These are phyloP conservation scores for Graphium colonna DNA, from an alignment of 2,888 invertebrate species.

Conservation along the genomic window DNA sequence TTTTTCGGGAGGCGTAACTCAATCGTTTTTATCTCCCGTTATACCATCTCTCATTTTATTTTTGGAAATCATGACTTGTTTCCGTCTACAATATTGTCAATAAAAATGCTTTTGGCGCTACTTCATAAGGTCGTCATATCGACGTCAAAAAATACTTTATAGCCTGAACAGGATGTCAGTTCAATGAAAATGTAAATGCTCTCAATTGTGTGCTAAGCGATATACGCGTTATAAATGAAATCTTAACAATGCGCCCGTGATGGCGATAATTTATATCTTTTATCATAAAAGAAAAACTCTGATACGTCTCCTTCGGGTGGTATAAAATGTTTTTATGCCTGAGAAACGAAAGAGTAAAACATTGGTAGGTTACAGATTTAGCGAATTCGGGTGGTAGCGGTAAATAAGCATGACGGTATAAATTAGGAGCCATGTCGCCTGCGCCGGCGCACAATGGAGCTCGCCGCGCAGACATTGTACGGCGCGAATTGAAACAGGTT, in stretches of 20 bases:
- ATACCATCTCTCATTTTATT: not conserved
- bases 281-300: constrained; percentile 9
- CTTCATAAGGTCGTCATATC: constrained; percentile 3
- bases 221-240: constrained; percentile 54
- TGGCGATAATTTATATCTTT: constrained; percentile 10
- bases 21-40: not conserved
- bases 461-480: constrained; percentile 55
- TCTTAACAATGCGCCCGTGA: constrained; percentile 53
- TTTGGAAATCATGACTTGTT: not conserved
- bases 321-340: constrained; percentile 57
- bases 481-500: constrained; percentile 78
- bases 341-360: constrained; percentile 52
- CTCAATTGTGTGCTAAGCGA: constrained; percentile 71
- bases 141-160: constrained; percentile 14
- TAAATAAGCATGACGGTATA: constrained; percentile 76
- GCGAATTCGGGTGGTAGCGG: constrained; percentile 53
- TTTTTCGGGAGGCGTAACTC: not conserved
- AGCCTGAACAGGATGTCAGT: constrained; percentile 30
- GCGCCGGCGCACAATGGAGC: constrained; percentile 56
- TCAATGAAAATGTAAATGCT: constrained; percentile 71
- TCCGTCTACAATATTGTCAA: not conserved
- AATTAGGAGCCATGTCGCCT: constrained; percentile 61
- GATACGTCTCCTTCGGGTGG: constrained; percentile 1
- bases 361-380: constrained; percentile 52
- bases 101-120: not conserved